These are phyloP conservation scores for Neotoma lepida DNA, from an alignment of 2,113 vertebrate species.

Conservation along the genomic window DNA sequence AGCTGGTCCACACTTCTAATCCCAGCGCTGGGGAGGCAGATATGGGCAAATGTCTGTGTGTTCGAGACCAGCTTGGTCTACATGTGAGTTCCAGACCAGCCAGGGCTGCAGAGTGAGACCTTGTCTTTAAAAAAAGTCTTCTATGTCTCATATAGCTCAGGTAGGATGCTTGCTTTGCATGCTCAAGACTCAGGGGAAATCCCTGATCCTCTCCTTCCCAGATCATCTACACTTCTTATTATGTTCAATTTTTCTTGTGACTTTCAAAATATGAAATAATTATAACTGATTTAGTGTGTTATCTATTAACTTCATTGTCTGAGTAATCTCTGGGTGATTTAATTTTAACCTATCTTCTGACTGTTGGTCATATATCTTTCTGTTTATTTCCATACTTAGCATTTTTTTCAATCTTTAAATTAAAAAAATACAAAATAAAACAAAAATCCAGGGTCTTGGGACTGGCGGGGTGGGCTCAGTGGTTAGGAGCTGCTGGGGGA, in stretches of 20 bases:
- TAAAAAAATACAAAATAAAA: neutral
- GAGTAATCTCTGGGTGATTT: constrained; percentile 38
- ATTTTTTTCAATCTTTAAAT: neutral
- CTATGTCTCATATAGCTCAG: neutral
- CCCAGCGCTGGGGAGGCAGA: neutral
- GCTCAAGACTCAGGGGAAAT: neutral
- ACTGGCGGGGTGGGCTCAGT: neutral
- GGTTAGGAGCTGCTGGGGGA: too few species aligned
- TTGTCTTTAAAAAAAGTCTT: neutral
- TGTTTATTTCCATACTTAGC: neutral
- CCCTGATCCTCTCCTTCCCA: too few species aligned
- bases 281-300: neutral
- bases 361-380: constrained; percentile 1
- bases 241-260: constrained; percentile 1
- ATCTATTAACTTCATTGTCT: constrained; percentile 38
- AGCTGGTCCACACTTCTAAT: neutral
- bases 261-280: neutral
- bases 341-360: neutral
- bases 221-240: neutral
- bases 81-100: neutral
- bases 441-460: neutral
- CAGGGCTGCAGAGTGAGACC: neutral
- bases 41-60: neutral
- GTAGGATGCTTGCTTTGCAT: neutral
- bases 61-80: neutral